phyloP scores from a whole-genome alignment of 2,797 vertebrate genomes.

The Morus bassanus region DNA sequence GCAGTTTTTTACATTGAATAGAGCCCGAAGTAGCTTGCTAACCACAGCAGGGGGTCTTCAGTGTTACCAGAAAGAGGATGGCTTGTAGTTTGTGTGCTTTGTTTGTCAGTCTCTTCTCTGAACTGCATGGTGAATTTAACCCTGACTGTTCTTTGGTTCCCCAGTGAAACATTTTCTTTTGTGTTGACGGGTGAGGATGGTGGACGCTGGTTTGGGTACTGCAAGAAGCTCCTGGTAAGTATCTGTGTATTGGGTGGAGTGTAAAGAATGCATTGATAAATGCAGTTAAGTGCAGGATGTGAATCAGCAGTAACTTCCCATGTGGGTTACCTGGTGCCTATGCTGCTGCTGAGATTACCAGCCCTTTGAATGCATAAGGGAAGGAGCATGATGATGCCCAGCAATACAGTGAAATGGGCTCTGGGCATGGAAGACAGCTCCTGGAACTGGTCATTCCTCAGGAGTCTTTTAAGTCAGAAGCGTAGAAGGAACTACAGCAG shows the following conservation, averaged over 20 bases:
- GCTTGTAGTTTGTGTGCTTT: not conserved
- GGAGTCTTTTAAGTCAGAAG: not conserved
- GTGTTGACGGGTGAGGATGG: constrained; percentile 97
- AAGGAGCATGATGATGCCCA: not conserved
- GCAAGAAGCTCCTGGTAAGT: constrained; percentile 96
- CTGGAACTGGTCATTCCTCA: not conserved
- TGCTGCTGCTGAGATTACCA: not conserved
- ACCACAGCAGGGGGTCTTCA: not conserved
- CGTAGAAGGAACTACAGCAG: not conserved
- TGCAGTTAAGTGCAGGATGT: not conserved
- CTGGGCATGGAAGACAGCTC: not conserved
- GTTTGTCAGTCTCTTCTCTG: not conserved
- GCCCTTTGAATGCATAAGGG: not conserved
- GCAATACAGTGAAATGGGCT: not conserved
- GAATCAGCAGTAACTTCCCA: not conserved
- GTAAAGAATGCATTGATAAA: not conserved
- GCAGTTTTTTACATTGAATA: not conserved
- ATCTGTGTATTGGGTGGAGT: not conserved
- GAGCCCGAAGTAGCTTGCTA: not conserved
- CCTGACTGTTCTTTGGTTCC: constrained; percentile 9
- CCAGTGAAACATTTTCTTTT: constrained; percentile 97
- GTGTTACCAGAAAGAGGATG: not conserved
- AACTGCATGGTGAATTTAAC: not conserved
- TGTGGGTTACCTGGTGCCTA: not conserved
- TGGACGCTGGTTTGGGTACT: constrained; percentile 97